These are phyloP conservation scores for Zonotrichia albicollis DNA, from an alignment of 2,797 vertebrate genomes.

Conservation along the genomic window DNA sequence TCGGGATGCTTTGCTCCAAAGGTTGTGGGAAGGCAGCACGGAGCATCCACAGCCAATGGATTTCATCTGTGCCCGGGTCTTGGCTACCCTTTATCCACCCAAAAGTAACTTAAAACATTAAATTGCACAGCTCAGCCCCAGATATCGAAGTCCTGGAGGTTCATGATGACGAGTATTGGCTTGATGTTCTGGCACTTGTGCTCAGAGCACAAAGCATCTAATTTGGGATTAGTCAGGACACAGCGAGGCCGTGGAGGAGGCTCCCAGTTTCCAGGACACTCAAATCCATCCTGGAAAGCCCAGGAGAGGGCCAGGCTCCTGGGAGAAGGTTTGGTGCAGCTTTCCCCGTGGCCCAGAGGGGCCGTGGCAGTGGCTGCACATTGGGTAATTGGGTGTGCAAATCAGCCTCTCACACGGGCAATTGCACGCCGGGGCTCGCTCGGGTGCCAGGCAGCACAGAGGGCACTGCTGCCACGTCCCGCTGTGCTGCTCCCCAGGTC, in stretches of 20 bases:
- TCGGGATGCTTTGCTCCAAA: neutral
- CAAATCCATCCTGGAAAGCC: neutral
- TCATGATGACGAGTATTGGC: rapidly evolving
- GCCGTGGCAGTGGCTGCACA: conserved; percentile 19
- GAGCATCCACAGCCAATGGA: neutral
- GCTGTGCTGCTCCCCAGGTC: neutral
- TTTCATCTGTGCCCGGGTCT: neutral
- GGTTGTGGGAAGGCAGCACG: neutral
- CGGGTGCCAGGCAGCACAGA: neutral
- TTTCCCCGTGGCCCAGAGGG: neutral
- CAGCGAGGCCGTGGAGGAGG: rapidly evolving
- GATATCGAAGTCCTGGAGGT: neutral
- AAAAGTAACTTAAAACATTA: neutral
- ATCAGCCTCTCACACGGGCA: neutral
- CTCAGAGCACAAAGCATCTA: neutral
- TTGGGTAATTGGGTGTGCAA: conserved; percentile 23
- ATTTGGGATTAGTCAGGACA: neutral
- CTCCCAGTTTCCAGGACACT: neutral
- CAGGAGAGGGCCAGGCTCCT: neutral
- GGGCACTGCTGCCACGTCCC: neutral
- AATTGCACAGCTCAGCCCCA: neutral
- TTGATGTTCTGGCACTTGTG: neutral
- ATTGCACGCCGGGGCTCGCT: neutral
- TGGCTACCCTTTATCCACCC: neutral
- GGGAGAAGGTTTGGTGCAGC: neutral